phyloP scores from a whole-genome alignment of 1,140 invertebrate species.

The Tetramorium simillimum region DNA sequence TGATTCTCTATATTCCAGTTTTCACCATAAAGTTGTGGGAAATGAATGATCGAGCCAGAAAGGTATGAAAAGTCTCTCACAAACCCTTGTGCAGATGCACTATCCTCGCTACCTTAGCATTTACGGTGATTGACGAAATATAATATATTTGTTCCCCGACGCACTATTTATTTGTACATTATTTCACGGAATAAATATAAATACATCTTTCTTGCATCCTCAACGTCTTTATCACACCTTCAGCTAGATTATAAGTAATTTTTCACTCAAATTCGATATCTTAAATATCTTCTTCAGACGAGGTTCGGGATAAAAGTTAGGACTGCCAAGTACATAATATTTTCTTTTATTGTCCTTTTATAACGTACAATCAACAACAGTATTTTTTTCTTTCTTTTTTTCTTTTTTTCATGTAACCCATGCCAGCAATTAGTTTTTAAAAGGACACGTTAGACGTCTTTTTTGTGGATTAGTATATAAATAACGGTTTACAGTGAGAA shows the following conservation, averaged over 20 bases:
- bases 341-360: slow-evolving; percentile 78
- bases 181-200: slow-evolving; percentile 55
- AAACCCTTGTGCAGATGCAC: not conserved
- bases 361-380: slow-evolving; percentile 75
- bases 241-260: not conserved
- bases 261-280: not conserved
- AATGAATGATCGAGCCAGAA: not conserved
- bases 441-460: slow-evolving; percentile 64
- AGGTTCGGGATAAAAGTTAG: not conserved
- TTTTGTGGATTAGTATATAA: slow-evolving; percentile 60
- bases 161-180: slow-evolving; percentile 67
- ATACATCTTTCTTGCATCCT: slow-evolving; percentile 46
- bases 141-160: slow-evolving; percentile 35
- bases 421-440: slow-evolving; percentile 64
- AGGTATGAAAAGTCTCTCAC: not conserved
- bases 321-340: slow-evolving; percentile 51
- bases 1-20: not conserved
- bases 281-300: not conserved
- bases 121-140: slow-evolving; percentile 37
- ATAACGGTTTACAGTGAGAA: slow-evolving; percentile 64
- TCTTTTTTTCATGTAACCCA: slow-evolving; percentile 49
- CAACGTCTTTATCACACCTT: not conserved
- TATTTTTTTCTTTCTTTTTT: not conserved
- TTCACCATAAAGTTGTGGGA: not conserved
- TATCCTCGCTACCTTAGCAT: not conserved